Conservation (phyloP, 2,888 invertebrate genomes). For the Mythimna loreyi region DNA sequence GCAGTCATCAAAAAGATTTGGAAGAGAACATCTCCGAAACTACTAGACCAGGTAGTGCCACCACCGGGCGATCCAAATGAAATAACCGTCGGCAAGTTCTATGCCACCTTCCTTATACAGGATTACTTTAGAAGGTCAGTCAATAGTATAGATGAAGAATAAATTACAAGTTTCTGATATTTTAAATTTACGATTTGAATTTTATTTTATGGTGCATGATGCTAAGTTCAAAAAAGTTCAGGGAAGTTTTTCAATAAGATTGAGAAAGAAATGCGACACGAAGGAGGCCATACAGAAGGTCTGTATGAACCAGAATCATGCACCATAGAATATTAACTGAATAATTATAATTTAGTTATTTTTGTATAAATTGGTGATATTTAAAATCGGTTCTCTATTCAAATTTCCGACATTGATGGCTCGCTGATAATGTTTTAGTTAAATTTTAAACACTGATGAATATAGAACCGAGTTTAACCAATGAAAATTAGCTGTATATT, state of each 20-base stretch:
- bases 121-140: slow-evolving; percentile 97
- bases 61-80: slow-evolving; percentile 99
- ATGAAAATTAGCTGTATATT: slow-evolving; percentile 28
- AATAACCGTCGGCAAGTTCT: slow-evolving; percentile 99
- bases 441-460: not conserved
- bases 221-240: not conserved
- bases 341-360: slow-evolving; percentile 2
- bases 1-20: slow-evolving; percentile 99
- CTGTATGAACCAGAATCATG: slow-evolving; percentile 6
- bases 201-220: slow-evolving; percentile 31
- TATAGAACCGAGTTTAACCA: slow-evolving; percentile 31
- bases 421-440: not conserved
- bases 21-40: slow-evolving; percentile 98
- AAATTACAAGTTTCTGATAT: not conserved
- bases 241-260: not conserved
- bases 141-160: slow-evolving; percentile 4
- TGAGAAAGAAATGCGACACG: not conserved
- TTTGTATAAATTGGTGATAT: not conserved
- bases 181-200: slow-evolving; percentile 2
- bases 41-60: slow-evolving; percentile 99
- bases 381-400: slow-evolving; percentile 35
- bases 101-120: slow-evolving; percentile 99
- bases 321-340: slow-evolving; percentile 5
- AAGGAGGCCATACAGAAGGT: not conserved
- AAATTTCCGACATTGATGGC: too few relatives aligned